These are phyloP conservation scores for Syrmaticus mikado DNA, from an alignment of 2,113 vertebrate genomes.

Conservation along the genomic window DNA sequence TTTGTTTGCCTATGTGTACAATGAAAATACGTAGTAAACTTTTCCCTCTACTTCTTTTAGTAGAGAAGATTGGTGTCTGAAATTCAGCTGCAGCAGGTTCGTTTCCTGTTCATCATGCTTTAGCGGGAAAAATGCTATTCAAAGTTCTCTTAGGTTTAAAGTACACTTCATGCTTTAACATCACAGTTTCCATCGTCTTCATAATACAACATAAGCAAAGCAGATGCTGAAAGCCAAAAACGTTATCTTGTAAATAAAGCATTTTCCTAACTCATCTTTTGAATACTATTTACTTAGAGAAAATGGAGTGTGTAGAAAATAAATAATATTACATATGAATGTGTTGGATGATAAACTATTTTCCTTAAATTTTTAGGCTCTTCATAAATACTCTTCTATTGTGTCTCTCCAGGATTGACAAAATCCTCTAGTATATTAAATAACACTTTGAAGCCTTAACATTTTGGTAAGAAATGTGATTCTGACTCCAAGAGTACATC, in stretches of 20 bases:
- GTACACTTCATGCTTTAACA: slow-evolving; percentile 17
- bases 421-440: background rate
- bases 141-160: slow-evolving; percentile 4
- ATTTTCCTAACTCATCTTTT: background rate
- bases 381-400: background rate
- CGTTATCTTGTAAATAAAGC: slow-evolving; percentile 32
- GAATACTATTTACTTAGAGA: slow-evolving; percentile 33
- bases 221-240: background rate
- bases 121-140: background rate
- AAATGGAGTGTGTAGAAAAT: background rate
- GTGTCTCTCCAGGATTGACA: background rate
- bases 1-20: background rate
- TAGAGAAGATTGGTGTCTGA: slow-evolving; percentile 1
- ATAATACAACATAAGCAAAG: background rate
- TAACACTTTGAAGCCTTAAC: background rate
- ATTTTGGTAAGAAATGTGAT: background rate
- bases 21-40: background rate
- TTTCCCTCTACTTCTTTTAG: background rate
- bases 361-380: background rate
- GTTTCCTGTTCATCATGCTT: background rate
- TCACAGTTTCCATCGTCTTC: background rate
- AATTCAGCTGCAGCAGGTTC: background rate
- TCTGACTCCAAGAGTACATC: background rate
- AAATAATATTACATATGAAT: background rate
- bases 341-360: background rate